Evolutionary conservation across 2,113 vertebrate genomes (phyloP), one percentile per base, ranked within the genome.

Genomic region (Blennius ocellaris): DNA sequence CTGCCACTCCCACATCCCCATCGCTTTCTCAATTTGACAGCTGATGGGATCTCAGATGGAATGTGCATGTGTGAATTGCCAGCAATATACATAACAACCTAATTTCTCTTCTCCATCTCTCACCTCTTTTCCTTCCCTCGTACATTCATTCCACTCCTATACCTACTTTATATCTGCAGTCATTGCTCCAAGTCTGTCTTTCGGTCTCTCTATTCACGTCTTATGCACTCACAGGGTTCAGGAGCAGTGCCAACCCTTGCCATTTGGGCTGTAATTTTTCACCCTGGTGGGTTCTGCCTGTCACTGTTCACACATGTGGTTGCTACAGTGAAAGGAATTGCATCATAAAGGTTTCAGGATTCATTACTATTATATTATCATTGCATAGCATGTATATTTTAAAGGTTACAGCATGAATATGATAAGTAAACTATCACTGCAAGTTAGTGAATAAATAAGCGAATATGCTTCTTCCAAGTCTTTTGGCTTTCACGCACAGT

Each of bases 21-120:
- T 91, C 80, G 79, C 90, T 89, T 90, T 90, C 84, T 81, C 92
- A 92, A 88, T 93, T 92, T 93, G 93, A 92, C 92, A 92, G 87
- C 69, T 92, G 92, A 93, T 93, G 90, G 91, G 89, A 91, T 92
- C 85, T 80, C 68, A 92, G 88, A 92, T 92, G 89, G 87, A 94
- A 93, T 90, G 89, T 85, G 80, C 41, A 71, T 86, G 84, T 89
- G 89, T 88, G 90, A 90, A 91, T 93, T 88, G 88, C 84, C 69
- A 50, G 85, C 82, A 80, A 93, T 92, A 92, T 90, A 92, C 87
- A 92, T 91, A 92, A 93, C 86, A 87, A 89, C 86, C 84, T 87
- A 81, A 91, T 92, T 92, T 88, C 84, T 93, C 80, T 83, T 81
- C 67, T 78, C 77, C 72, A 55, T 85, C 65, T 77, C 57, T 74